These are phyloP conservation scores for Archaeoteleia sp. DNA, from an alignment of 2,888 invertebrate genomes.

Conservation along the genomic window DNA sequence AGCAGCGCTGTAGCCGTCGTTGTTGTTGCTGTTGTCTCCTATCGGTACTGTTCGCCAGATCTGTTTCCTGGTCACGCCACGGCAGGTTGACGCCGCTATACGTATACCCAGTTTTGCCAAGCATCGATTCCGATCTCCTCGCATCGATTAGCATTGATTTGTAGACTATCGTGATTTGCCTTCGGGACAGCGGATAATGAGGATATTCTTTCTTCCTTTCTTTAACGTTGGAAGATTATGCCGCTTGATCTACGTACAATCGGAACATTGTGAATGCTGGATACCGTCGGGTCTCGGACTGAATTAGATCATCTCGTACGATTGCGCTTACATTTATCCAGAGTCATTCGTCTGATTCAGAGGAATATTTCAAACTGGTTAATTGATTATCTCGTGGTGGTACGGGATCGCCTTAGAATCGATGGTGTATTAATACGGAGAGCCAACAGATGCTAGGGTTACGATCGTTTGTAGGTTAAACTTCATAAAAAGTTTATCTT, in stretches of 20 bases:
- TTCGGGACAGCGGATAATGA: conserved; percentile 46
- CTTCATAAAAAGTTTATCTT: too few relatives aligned
- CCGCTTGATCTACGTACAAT: conserved; percentile 25
- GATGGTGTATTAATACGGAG: too few relatives aligned
- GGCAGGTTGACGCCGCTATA: conserved; percentile 67
- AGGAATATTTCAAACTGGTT: conserved; percentile 18
- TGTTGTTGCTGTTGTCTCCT: conserved; percentile 50
- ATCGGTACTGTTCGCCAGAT: conserved; percentile 49
- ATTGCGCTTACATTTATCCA: conserved; percentile 20
- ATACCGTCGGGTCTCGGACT: conserved; percentile 6
- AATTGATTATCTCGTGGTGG: conserved; percentile 30
- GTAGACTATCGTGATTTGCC: conserved; percentile 64
- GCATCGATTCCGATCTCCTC: conserved; percentile 58
- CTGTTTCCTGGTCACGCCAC: conserved; percentile 70
- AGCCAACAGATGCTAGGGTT: too few relatives aligned
- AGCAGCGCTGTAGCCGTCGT: conserved; percentile 46
- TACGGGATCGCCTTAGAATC: too few relatives aligned
- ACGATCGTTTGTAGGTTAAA: too few relatives aligned
- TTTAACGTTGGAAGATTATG: conserved; percentile 12
- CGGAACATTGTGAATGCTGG: conserved; percentile 25
- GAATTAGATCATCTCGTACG: conserved; percentile 20
- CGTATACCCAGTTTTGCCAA: conserved; percentile 53
- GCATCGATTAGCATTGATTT: conserved; percentile 69
- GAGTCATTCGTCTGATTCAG: conserved; percentile 25
- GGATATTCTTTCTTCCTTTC: conserved; percentile 19